Evolutionary conservation across 2,113 vertebrate genomes (phyloP), one percentile per base, ranked within the genome.

Genomic region (Cichladusa arquata): DNA sequence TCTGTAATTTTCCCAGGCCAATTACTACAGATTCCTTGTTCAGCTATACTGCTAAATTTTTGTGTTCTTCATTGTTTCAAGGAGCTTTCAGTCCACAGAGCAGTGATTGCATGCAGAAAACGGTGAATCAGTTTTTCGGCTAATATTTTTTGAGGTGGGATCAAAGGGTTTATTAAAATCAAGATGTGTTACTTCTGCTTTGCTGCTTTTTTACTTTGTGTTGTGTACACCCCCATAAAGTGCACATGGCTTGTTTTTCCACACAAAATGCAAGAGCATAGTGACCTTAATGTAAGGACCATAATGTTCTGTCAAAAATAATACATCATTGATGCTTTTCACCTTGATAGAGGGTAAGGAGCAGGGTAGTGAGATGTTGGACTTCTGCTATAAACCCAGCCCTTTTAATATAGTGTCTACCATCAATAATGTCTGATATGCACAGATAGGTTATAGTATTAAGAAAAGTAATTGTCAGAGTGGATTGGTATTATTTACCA

Each of bases 281-380:
- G 76, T 96, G 97, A 97, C 97, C 97, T 88, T 54, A 67, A 72
- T 93, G 25, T 79, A 71, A 77, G 51, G 79, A 50, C 33, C 66
- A 50, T 54, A 45, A 67, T 95, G 84, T 89, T 91, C 86, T 90
- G 92, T 95, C 88, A 83, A 77, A 80, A 88, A 62, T 67, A 93
- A 94, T 88, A 61, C 88, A 67, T 79, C 26, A 44, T 20, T 71
- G 36, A 88, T 58, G 69, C 84, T 95, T 95, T 94, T 78, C 56
- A 69, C 53, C 62, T 84, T 26, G 12, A 90, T 82, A 38, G 31
- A 56, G 65, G 20, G 22, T 73, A 36, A 70, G 45, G 54, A 71
- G 47, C 74, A 86, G 20, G n/a, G 29, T 38, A 53, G 50, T 69
- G 45, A 76, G 54, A 60, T 76, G 23, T 71, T 81, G 34, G 47